Evolutionary conservation across 2,113 vertebrate genomes (phyloP).

Genomic region (Mormyrus iriodes): DNA sequence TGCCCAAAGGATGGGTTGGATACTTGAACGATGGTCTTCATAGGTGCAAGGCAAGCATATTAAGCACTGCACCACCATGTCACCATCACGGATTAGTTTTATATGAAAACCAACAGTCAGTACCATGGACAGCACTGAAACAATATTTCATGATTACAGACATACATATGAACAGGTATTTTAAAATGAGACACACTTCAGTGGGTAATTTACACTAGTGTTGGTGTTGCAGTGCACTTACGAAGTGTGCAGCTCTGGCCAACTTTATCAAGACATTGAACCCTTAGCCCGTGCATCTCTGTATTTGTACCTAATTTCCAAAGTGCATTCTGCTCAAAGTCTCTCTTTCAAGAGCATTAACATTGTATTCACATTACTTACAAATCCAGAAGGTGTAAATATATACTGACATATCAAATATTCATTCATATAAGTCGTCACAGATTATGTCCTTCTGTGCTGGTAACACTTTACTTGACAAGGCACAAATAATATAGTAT

Average conservation of each 20-base stretch:
- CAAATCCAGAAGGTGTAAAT: background rate
- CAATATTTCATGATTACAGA: background rate
- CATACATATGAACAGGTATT: background rate
- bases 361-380: background rate
- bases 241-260: background rate
- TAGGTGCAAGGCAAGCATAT: background rate
- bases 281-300: background rate
- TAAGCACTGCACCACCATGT: background rate
- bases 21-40: background rate
- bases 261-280: background rate
- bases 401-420: background rate
- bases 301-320: background rate
- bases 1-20: background rate
- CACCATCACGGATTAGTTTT: background rate
- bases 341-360: background rate
- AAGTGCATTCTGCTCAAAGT: background rate
- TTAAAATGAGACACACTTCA: background rate
- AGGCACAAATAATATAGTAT: background rate
- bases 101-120: constrained; percentile 5
- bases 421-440: background rate
- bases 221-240: background rate
- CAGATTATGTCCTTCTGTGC: background rate
- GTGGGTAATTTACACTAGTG: background rate
- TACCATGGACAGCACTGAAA: constrained; percentile 10
- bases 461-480: background rate